phyloP scores from a whole-genome alignment of 1,140 invertebrate genomes.

The Solenopsis fugax region DNA sequence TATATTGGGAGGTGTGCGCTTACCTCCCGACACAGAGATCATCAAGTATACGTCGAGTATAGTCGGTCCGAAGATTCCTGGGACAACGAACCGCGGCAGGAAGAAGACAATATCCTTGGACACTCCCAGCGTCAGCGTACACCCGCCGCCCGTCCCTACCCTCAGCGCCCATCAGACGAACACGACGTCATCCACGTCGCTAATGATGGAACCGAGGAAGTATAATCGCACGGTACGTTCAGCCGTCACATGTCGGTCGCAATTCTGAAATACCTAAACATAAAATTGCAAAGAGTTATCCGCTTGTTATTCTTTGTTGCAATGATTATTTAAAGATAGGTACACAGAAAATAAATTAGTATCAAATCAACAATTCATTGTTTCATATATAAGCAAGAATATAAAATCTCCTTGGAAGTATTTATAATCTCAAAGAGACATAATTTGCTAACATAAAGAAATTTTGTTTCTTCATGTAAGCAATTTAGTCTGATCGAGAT shows the following conservation, averaged over 20 bases:
- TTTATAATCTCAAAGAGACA: no score
- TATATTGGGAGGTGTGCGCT: constrained; percentile 92
- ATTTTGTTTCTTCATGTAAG: no score
- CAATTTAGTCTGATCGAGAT: no score
- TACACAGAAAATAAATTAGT: no score
- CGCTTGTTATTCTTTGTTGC: neutral
- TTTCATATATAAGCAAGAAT: no score
- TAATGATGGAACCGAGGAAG: constrained; percentile 84
- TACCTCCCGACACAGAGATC: constrained; percentile 95
- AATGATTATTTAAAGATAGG: neutral
- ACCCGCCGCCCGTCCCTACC: constrained; percentile 83
- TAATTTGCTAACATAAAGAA: no score
- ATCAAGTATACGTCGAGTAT: constrained; percentile 95
- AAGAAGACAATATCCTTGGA: constrained; percentile 95
- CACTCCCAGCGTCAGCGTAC: constrained; percentile 91
- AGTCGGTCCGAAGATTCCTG: constrained; percentile 93
- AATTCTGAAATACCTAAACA: neutral
- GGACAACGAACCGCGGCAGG: constrained; percentile 92
- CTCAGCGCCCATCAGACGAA: constrained; percentile 83
- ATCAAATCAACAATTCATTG: no score
- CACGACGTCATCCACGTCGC: constrained; percentile 76
- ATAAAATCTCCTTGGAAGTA: no score
- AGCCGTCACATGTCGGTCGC: neutral
- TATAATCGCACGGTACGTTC: constrained; percentile 82
- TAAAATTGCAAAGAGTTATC: neutral